phyloP scores from a whole-genome alignment of 2,797 vertebrate genomes.

The Spinus pinus region DNA sequence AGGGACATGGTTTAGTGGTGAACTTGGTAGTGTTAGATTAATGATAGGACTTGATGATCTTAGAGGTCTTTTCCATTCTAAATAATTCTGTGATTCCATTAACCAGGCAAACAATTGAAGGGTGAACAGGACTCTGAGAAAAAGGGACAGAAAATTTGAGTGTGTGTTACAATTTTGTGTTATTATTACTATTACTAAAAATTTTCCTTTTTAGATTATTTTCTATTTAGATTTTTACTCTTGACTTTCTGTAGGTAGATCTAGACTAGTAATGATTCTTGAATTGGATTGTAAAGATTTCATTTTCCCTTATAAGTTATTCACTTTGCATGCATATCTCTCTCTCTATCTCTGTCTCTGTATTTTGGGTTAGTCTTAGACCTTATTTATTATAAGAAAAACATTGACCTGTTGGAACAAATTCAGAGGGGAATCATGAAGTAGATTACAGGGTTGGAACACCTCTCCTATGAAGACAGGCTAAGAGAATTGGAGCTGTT shows the following conservation, averaged over 20 bases:
- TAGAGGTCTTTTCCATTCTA: no score
- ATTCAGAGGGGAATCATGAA: neutral
- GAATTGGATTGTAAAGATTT: neutral
- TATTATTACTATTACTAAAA: neutral
- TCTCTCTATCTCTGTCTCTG: rapidly evolving
- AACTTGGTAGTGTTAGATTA: neutral
- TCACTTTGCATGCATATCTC: neutral
- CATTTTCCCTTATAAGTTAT: neutral
- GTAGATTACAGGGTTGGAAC: neutral
- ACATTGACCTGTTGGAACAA: neutral
- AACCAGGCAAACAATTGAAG: neutral
- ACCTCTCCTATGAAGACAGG: neutral
- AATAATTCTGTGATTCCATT: neutral
- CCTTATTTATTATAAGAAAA: neutral
- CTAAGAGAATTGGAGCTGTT: neutral
- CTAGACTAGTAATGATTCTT: neutral
- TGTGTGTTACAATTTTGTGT: neutral
- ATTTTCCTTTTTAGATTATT: neutral
- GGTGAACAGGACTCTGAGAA: neutral
- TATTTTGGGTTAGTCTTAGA: neutral
- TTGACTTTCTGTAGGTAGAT: neutral
- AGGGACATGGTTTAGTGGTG: neutral
- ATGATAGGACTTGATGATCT: neutral
- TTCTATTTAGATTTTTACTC: neutral
- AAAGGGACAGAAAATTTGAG: neutral